Evolutionary conservation across 2,888 invertebrate species (phyloP).

Genomic region (Myopa testacea): DNA sequence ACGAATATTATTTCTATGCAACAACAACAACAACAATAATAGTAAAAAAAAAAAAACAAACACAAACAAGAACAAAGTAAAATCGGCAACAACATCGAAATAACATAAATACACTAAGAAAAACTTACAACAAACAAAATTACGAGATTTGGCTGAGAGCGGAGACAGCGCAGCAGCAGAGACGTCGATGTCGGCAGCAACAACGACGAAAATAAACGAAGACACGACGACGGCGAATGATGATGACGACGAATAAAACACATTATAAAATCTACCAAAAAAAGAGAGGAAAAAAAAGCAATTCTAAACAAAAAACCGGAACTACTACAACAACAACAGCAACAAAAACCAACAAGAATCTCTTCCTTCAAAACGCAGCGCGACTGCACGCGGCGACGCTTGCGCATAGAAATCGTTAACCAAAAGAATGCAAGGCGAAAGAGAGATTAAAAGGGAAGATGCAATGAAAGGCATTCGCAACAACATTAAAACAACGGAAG

Average conservation of each 20-base stretch:
- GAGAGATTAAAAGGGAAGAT: background rate
- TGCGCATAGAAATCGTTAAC: background rate
- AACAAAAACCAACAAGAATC: background rate
- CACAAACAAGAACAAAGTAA: no score
- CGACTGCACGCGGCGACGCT: background rate
- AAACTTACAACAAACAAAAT: no score
- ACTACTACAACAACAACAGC: background rate
- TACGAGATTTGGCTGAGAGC: background rate
- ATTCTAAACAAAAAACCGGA: background rate
- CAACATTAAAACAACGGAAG: background rate
- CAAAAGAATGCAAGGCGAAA: background rate
- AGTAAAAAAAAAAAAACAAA: background rate
- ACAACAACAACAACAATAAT: constrained; percentile 31
- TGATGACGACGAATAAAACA: background rate
- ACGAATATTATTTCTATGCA: constrained; percentile 8
- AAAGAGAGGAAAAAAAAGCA: background rate
- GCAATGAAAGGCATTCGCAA: background rate
- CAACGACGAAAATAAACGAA: background rate
- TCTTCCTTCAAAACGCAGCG: no score
- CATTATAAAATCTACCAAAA: background rate
- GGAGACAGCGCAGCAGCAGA: background rate
- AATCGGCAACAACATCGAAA: no score
- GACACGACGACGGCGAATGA: background rate
- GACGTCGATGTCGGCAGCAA: background rate
- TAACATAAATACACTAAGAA: no score